Percentiles rank a stretch among this genome's conserved stretches.
Evolutionary conservation across 2,888 invertebrate species (phyloP).

Genomic region (Luperina nickerlii): DNA sequence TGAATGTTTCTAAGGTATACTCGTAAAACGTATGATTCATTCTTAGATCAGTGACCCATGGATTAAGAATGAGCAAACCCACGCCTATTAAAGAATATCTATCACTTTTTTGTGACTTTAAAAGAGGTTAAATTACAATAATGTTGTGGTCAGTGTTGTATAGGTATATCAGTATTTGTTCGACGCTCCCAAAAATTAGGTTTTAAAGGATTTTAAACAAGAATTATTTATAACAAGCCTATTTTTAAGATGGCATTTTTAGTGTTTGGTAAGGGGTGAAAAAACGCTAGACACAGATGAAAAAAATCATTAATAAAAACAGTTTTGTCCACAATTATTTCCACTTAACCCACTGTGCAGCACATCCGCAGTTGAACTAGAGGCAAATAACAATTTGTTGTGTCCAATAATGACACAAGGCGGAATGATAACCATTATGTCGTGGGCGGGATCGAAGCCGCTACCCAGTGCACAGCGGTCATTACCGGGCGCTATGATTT

Average conservation of each 20-base stretch:
- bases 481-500: constrained; percentile 67
- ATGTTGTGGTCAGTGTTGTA: constrained; percentile 38
- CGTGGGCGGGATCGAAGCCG: constrained; percentile 74
- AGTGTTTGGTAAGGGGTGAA: too few species aligned
- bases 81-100: constrained; percentile 53
- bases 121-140: constrained; percentile 48
- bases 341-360: constrained; percentile 48
- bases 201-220: neutral
- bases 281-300: neutral
- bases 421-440: constrained; percentile 73
- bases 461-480: constrained; percentile 67
- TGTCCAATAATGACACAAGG: constrained; percentile 69
- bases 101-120: constrained; percentile 42
- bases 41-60: constrained; percentile 61
- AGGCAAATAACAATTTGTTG: constrained; percentile 68
- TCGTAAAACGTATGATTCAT: constrained; percentile 59
- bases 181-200: neutral
- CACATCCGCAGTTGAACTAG: constrained; percentile 54
- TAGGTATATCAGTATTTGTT: constrained; percentile 9
- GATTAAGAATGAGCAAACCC: constrained; percentile 52
- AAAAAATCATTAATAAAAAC: neutral
- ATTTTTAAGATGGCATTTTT: neutral
- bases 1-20: constrained; percentile 47
- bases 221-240: neutral
- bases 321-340: constrained; percentile 18